Evolutionary conservation across 2,113 vertebrate genomes (phyloP).

Genomic region (Malaclemys terrapin): DNA sequence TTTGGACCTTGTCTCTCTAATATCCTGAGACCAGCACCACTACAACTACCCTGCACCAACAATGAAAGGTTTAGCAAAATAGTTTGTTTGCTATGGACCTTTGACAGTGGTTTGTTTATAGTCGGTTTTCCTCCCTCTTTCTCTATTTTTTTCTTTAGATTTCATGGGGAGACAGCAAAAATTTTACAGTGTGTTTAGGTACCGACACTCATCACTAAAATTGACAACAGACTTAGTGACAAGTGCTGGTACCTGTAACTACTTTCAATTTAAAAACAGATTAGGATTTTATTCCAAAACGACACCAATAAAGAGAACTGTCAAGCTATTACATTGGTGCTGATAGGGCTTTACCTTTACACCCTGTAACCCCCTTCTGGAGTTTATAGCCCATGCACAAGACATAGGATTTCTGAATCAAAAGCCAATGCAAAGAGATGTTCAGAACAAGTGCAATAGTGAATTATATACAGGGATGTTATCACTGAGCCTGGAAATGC

Average conservation of each 20-base stretch:
- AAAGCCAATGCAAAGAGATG: neutral
- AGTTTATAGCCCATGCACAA: neutral
- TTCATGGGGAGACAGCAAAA: neutral
- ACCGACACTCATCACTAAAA: too few species aligned
- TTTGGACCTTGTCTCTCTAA: neutral
- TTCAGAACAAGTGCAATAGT: neutral
- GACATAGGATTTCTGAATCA: neutral
- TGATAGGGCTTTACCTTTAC: neutral
- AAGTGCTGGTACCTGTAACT: neutral
- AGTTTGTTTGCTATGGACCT: neutral
- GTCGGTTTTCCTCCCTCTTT: neutral
- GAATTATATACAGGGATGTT: neutral
- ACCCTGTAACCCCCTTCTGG: neutral
- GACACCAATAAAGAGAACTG: neutral
- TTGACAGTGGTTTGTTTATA: neutral
- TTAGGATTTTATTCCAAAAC: neutral
- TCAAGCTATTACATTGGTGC: too few species aligned
- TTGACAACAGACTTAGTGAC: neutral
- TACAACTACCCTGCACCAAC: neutral
- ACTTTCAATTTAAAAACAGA: too few species aligned
- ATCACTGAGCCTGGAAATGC: neutral
- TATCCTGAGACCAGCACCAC: neutral
- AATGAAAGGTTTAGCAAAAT: neutral
- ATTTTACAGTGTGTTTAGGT: neutral
- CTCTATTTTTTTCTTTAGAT: neutral